Base-by-base conservation (phyloP, 2,888 invertebrate species). In the Oegoconia quadripuncta region DNA sequence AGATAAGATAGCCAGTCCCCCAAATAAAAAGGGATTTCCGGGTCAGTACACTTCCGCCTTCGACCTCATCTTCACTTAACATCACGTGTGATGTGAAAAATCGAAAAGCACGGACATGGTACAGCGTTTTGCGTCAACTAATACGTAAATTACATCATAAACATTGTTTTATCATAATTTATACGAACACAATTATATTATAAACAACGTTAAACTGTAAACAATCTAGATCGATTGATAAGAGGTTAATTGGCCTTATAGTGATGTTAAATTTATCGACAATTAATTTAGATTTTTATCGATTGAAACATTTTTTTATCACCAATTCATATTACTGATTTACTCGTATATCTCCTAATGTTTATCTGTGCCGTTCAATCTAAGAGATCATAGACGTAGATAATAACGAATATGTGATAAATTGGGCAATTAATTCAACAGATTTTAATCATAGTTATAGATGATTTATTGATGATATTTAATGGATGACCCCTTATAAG, bases 241-340 rank as follows among this genome's bases (percentile, higher is more conserved):
- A 23, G 22, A 26, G 15, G n/a, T 15, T 34, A 26, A 17, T 26
- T 26, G 14, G 13, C 12, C 32, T 11, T 26, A 16, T 26, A 14
- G 23, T 13, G 5, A 29, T 29, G 12, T 16, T 5, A 15, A 12
- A 9, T 28, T 28, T 15, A 11, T 14, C 28, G 28, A 11, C 15
- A 15, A 15, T 29, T 29, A 7, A 16, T 28, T 29, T 15, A 29
- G 29, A 29, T 29, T 17, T 29, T 3, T 29, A 29, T 29, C 29
- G 6, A 16, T n/a, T 13, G 7, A n/a, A 8, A n/a, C 5, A 5
- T 16, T 16, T 17, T 17, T 3, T 29, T 16, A 29, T 29, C 29
- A 16, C n/a, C 16, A 29, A 16, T 16, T 29, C 1, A 15, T 3
- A 29, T 13, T n/a, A n/a, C n/a, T n/a, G n/a, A n/a, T n/a, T n/a